A percentile compares a stretch with the other conserved stretches of the same genome.
These are phyloP conservation scores for Enteromius paludinosus DNA, from an alignment of 2,797 vertebrate genomes.

Conservation along the genomic window DNA sequence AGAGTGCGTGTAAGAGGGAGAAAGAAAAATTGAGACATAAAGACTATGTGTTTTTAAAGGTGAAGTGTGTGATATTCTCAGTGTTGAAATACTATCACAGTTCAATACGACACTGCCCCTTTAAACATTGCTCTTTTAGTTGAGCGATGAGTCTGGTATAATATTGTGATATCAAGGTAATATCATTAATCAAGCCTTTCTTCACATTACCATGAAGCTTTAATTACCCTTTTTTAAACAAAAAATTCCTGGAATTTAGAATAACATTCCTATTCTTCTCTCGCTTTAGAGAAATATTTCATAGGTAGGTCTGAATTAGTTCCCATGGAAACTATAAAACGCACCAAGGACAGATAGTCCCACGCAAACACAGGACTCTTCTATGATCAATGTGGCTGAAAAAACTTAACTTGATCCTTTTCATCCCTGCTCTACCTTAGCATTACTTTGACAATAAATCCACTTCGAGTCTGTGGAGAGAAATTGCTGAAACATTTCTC, in stretches of 20 bases:
- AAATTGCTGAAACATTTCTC: background rate
- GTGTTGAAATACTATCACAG: background rate
- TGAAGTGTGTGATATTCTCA: background rate
- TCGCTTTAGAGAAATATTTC: slow-evolving; percentile 18
- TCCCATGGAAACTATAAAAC: slow-evolving; percentile 53
- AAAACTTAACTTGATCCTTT: background rate
- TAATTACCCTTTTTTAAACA: background rate
- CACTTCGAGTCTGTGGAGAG: background rate
- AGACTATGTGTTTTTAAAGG: background rate
- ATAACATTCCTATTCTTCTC: slow-evolving; percentile 8
- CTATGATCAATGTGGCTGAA: background rate
- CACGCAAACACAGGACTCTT: slow-evolving; percentile 23
- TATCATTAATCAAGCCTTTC: too few relatives aligned
- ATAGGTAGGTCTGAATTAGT: slow-evolving; percentile 31
- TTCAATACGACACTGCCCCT: background rate
- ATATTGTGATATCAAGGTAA: background rate
- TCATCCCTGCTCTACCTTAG: background rate
- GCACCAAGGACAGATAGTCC: slow-evolving; percentile 34
- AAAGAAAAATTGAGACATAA: slow-evolving; percentile 7
- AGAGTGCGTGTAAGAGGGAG: slow-evolving; percentile 3
- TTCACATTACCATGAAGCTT: background rate
- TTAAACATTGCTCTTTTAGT: slow-evolving; percentile 1
- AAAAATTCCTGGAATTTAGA: background rate
- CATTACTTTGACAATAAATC: background rate
- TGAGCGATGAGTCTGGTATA: background rate